A percentile compares a stretch with the other conserved stretches of the same genome.
Evolutionary conservation across 2,113 vertebrate species (phyloP).

Genomic region (human): DNA sequence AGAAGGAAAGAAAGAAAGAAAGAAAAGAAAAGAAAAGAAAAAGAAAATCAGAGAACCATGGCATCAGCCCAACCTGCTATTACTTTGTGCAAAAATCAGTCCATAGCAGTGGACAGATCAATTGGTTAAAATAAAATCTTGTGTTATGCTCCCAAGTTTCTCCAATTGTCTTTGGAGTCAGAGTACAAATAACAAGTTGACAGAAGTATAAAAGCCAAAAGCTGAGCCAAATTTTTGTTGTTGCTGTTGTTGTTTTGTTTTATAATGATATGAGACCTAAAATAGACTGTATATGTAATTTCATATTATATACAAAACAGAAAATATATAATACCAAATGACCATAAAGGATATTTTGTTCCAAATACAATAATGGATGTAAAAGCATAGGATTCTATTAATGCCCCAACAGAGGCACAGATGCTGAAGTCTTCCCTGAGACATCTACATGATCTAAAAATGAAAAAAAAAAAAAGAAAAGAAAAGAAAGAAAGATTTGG

Average conservation of each 20-base stretch:
- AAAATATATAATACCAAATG: constrained; percentile 36
- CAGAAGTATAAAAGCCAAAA: neutral
- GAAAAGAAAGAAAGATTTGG: neutral
- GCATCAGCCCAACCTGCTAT: neutral
- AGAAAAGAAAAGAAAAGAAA: neutral
- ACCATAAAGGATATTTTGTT: neutral
- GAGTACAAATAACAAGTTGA: neutral
- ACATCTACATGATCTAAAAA: neutral
- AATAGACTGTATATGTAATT: neutral
- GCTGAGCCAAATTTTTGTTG: neutral
- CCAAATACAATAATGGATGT: neutral
- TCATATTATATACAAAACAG: neutral
- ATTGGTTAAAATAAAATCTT: neutral
- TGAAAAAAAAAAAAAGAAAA: constrained; percentile 6
- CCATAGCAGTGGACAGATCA: neutral
- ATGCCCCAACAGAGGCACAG: neutral
- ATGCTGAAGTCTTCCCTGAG: neutral
- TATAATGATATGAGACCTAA: neutral
- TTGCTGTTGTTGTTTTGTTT: neutral
- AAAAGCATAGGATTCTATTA: neutral
- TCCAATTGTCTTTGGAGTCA: neutral
- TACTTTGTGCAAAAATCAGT: neutral
- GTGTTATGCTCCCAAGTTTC: neutral
- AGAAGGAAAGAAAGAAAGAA: neutral
- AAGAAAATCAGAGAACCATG: neutral